Base-by-base conservation (phyloP, 2,888 invertebrate genomes). In the Aspidiotus destructor region DNA sequence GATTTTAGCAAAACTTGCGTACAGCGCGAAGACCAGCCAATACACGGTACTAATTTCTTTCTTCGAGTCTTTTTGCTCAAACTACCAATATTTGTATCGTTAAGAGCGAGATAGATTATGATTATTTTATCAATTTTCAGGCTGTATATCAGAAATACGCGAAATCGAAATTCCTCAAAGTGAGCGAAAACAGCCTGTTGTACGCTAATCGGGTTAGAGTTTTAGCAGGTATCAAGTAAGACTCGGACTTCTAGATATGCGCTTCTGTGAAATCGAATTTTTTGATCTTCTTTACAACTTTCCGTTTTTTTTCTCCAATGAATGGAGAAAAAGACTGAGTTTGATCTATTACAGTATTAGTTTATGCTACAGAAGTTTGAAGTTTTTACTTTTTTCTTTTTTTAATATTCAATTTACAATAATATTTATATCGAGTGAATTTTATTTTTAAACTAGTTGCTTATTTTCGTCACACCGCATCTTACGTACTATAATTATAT, bases 131-230 rank as follows among this genome's bases (percentile, higher is more conserved):
- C 54, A 41, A 13, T 40, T 41, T 67, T 41, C 28, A 74, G 75
- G 82, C 86, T 0, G 84, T 88, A 8, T 82, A 82, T 72, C 83
- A 80, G 69, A 90, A 88, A 78, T 90, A 88, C 76, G 78, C 81
- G 1, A 74, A 77, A 3, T 71, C 80, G 0, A 83, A 84, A 63
- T 60, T 67, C 41, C 28, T 67, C 1, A 57, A 48, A 57, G 67
- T 67, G 28, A 67, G 67, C 48, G 15, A 17, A 13, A 15, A 60
- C 9, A 28, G 17, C 10, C 42, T 17, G 7, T 48, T 67, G 58
- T 58, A 67, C 28, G 41, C 44, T 42, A 57, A 44, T n/a, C 58
- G 58, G 15, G 41, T 67, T 44, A 67, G 60, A 52, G 52, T 17
- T n/a, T 48, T 67, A 52, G 67, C 67, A 28, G 40, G 10, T 28